Evolutionary conservation across 2,113 vertebrate species (phyloP), one percentile per base, ranked within the genome.

Genomic region (Bufo bufo): DNA sequence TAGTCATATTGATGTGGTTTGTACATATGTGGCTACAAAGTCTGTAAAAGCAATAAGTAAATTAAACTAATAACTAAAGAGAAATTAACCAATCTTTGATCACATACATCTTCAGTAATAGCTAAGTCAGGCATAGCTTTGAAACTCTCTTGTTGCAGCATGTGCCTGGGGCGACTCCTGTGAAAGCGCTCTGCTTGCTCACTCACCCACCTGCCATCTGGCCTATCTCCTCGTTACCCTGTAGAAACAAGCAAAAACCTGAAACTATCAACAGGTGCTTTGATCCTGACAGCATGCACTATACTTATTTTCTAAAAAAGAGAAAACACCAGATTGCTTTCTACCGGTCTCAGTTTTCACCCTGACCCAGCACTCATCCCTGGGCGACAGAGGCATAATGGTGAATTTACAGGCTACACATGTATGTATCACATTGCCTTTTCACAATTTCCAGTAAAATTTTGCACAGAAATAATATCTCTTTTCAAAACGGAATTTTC

Each of bases 261-360:
- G 69, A 66, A 90, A 84, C 78, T 83, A 86, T 59, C 88, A 50
- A 83, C 88, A 90, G 89, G 90, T 90, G 89, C 87, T 79, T 69
- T 71, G 71, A 81, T 81, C 81, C 75, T 17, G 47, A 66, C 83
- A 58, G 84, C 77, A 63, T 74, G 79, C 84, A 79, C 79, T 16
- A 50, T 77, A 45, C 3, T 79, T 50, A 77, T 81, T 82, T 80
- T 58, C 58, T 84, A 54, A 69, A 71, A 82, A 84, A 82, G 88
- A 77, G 77, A 75, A 77, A 89, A 77, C 77, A n/a, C 85, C 82
- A 52, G 12, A 85, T n/a, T 69, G 58, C 47, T 61, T 81, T 65
- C 54, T 89, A 49, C 49, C 49, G 63, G 86, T 43, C 23, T 69
- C 84, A 45, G 58, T 82, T 90, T 54, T 87, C 59, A 83, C 86